Percentiles rank a stretch among this genome's conserved stretches.
Evolutionary conservation across 35 echinoderm and acorn worm genomes (phyloP).

Genomic region (Ophioderma brevispina): DNA sequence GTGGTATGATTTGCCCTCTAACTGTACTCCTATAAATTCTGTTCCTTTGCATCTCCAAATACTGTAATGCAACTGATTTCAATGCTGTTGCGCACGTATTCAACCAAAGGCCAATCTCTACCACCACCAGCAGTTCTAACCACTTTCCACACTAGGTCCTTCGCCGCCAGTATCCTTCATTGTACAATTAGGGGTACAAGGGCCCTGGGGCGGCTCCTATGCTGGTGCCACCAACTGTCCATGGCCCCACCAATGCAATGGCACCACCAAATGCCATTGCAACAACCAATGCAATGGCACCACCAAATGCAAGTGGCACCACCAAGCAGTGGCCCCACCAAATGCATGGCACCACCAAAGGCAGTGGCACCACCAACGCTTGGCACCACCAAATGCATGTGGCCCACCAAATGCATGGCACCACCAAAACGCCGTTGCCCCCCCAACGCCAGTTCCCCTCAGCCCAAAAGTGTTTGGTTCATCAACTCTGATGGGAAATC

Average conservation of each 20-base stretch:
- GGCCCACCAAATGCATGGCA: no score
- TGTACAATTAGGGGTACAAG: no score
- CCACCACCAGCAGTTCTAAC: not conserved
- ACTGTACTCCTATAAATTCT: no score
- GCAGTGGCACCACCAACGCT: not conserved
- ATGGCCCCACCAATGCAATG: not conserved
- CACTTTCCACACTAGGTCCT: not conserved
- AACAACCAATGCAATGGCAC: not conserved
- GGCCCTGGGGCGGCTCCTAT: not conserved
- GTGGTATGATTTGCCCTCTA: no score
- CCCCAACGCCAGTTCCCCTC: no score
- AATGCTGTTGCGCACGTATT: not conserved
- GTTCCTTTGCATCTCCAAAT: no score
- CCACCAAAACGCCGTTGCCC: no score
- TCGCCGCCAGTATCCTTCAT: not conserved
- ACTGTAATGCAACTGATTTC: no score
- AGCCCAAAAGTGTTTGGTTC: not conserved
- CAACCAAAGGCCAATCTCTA: no score
- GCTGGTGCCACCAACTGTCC: not conserved
- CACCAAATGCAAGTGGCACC: not conserved
- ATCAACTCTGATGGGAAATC: not conserved
- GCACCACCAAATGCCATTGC: not conserved
- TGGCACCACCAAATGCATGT: no score
- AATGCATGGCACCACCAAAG: conserved; percentile 14
- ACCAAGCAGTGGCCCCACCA: not conserved